These are phyloP conservation scores for Camelus dromedarius DNA, from an alignment of 2,113 vertebrate genomes.

Conservation along the genomic window DNA sequence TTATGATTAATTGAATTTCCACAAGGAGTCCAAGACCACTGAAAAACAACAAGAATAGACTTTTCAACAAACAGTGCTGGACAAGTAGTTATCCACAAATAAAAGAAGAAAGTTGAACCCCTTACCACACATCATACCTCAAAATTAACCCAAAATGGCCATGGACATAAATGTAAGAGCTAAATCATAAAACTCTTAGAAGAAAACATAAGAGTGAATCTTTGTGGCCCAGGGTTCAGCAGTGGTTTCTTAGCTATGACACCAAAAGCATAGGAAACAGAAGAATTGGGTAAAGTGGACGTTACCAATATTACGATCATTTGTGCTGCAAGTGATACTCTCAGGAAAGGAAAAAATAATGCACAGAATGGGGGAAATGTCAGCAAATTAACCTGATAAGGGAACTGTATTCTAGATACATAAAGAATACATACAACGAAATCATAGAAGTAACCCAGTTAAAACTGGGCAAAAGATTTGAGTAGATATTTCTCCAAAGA, in stretches of 20 bases:
- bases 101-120: neutral
- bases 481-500: neutral
- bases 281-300: neutral
- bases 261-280: neutral
- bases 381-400: neutral
- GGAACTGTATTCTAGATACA: neutral
- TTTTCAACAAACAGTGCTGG: neutral
- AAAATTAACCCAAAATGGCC: slow-evolving; percentile 1
- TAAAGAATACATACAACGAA: neutral
- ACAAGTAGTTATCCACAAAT: neutral
- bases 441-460: neutral
- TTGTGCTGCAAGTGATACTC: neutral
- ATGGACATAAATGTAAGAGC: neutral
- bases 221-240: neutral
- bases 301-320: neutral
- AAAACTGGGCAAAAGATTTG: slow-evolving; percentile 2
- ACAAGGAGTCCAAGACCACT: neutral
- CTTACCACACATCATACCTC: neutral
- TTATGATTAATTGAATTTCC: neutral
- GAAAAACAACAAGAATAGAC: neutral
- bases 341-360: neutral
- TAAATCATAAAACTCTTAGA: neutral
- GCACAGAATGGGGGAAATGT: neutral
- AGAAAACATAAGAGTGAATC: neutral
- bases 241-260: neutral